Conservation (phyloP, 2,888 invertebrate species). For the Pyrochroa serraticornis region DNA sequence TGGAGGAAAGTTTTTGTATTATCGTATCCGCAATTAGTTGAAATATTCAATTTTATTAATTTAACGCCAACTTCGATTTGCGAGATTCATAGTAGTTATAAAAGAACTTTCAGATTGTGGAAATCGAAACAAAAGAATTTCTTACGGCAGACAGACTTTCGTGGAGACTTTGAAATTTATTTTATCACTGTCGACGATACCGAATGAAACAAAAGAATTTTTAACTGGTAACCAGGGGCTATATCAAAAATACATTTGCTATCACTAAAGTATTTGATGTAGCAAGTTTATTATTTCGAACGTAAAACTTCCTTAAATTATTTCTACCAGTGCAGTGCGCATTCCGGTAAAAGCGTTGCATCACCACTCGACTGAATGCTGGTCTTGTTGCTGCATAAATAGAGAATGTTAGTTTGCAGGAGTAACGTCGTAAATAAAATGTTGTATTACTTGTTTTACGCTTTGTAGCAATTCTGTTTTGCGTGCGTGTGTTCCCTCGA, state of each 20-base stretch:
- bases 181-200: slow-evolving; percentile 23
- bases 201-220: slow-evolving; percentile 27
- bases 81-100: slow-evolving; percentile 4
- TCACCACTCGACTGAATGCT: background rate
- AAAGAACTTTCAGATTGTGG: slow-evolving; percentile 11
- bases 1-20: too few species aligned
- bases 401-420: slow-evolving; percentile 6
- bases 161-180: slow-evolving; percentile 19
- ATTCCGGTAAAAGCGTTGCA: background rate
- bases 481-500: too few species aligned
- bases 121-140: slow-evolving; percentile 16
- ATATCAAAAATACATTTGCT: slow-evolving; percentile 20
- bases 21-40: too few species aligned
- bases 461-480: too few species aligned
- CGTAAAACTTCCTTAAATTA: slow-evolving; percentile 16
- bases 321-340: slow-evolving; percentile 1
- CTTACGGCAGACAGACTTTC: slow-evolving; percentile 17
- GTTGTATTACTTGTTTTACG: slow-evolving; percentile 4
- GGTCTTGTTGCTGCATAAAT: slow-evolving; percentile 4
- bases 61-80: too few species aligned
- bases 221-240: slow-evolving; percentile 16
- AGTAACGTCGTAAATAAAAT: slow-evolving; percentile 9
- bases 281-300: slow-evolving; percentile 14
- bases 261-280: slow-evolving; percentile 21
- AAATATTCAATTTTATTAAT: too few species aligned